These are phyloP conservation scores for Drosophila demipolita DNA, from an alignment of 2,888 invertebrate genomes.

Conservation along the genomic window DNA sequence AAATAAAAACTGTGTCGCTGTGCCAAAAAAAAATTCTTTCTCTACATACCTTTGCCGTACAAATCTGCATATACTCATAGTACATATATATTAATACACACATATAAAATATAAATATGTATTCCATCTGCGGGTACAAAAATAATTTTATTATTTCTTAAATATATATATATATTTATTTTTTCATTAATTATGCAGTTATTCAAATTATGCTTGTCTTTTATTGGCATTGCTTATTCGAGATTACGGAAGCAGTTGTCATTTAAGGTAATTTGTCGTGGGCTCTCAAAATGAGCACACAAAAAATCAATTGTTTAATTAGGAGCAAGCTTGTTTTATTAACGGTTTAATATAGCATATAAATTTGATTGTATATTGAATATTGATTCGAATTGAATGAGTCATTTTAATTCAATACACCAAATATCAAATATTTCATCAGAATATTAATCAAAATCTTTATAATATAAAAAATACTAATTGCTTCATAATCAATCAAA, in stretches of 20 bases:
- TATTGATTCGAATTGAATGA: neutral
- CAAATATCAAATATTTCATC: neutral
- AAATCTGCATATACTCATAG: constrained; percentile 11
- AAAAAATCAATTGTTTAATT: constrained; percentile 28
- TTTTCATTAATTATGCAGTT: constrained; percentile 63
- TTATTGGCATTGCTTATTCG: constrained; percentile 42
- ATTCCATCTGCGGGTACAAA: constrained; percentile 39
- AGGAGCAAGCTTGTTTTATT: constrained; percentile 19
- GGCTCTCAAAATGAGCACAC: constrained; percentile 19
- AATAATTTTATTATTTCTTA: constrained; percentile 33
- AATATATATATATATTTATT: neutral
- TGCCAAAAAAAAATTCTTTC: constrained; percentile 68
- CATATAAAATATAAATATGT: neutral
- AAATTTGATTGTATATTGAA: constrained; percentile 18
- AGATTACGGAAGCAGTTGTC: constrained; percentile 73
- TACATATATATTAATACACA: neutral
- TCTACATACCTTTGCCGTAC: constrained; percentile 67
- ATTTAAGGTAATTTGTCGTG: constrained; percentile 57
- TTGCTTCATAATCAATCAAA: neutral
- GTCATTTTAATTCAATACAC: neutral
- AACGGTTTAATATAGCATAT: constrained; percentile 29
- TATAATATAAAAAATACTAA: neutral
- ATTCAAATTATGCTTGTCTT: constrained; percentile 60
- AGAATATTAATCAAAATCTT: neutral
- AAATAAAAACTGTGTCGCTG: constrained; percentile 63